These are phyloP conservation scores for Caenorhabditis sp. DNA, from an alignment of 2,888 invertebrate species.

Conservation along the genomic window DNA sequence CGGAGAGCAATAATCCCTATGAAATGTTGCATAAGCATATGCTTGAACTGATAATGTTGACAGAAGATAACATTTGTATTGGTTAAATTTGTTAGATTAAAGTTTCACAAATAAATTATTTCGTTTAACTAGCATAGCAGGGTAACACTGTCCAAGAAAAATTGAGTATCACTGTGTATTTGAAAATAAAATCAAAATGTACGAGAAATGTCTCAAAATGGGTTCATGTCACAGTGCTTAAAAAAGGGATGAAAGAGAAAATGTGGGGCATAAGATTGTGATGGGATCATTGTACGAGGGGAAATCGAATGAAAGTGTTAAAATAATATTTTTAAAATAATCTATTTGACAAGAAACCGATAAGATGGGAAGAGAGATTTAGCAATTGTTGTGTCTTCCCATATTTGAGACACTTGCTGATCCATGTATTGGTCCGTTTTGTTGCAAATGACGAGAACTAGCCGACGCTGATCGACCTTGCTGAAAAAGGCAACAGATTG, in stretches of 20 bases:
- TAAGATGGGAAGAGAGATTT: not conserved
- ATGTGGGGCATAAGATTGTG: not conserved
- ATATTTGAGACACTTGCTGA: not conserved
- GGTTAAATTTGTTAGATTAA: conserved; percentile 12
- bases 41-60: conserved; percentile 26
- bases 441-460: conserved; percentile 11
- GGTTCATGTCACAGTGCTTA: not conserved
- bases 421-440: not conserved
- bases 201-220: not conserved
- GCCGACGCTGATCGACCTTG: conserved; percentile 27
- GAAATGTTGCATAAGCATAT: conserved; percentile 31
- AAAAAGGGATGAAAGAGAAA: not conserved
- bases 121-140: too few relatives aligned
- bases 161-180: too few relatives aligned
- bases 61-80: conserved; percentile 36
- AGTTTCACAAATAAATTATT: not conserved
- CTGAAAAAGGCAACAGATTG: not conserved
- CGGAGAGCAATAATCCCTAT: conserved; percentile 18
- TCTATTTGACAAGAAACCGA: not conserved
- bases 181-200: not conserved
- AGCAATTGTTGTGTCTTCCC: not conserved
- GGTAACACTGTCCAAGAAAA: too few relatives aligned
- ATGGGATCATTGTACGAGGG: not conserved
- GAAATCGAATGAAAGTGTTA: not conserved
- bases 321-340: not conserved